Evolutionary conservation across 2,888 invertebrate species (phyloP), one percentile per base, ranked within the genome.

Genomic region (Flexamia atlantica): DNA sequence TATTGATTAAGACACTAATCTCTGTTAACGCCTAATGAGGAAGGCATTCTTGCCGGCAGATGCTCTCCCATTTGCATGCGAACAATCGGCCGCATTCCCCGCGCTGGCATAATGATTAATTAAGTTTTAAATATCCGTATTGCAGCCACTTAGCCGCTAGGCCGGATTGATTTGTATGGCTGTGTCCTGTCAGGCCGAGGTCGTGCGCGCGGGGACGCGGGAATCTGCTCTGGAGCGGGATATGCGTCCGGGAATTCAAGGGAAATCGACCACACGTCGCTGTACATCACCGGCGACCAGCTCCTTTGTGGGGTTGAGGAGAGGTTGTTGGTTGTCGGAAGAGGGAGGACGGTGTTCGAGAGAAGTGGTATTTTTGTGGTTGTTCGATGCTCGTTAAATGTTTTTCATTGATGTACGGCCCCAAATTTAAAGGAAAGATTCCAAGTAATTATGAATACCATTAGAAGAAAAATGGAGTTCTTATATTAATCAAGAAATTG

Each of bases 1-100:
- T 82, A 82, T 82, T 82, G 82, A 82, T 82, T 82, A 82, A 82
- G 82, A 82, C 82, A 82, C 82, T 82, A 82, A 82, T 82, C 82
- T 70, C 50, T 72, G 82, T 82, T 82, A 68, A 81, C 81, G 81
- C 53, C 72, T 82, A 82, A 82, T 82, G 82, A 82, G 82, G 50
- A 50, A 28, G 53, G 53, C 82, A 82, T 82, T 82, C 82, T 82
- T 70, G 82, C 50, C 23, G 42, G 82, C 64, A 82, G 82, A 82
- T 82, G 82, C 50, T 32, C 82, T 32, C 28, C 28, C 50, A 82
- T 82, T 82, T 82, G 82, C 82, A 82, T 82, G 32, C 32, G 32
- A 36, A 81, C 68, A 81, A 68, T 68, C 68, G 81, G 17, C 17
- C 72, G 82, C 70, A 82, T 82, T 82, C 82, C 82, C 20, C 68